Evolutionary conservation across 2,113 vertebrate genomes (phyloP).

Genomic region (Pungitius pungitius): DNA sequence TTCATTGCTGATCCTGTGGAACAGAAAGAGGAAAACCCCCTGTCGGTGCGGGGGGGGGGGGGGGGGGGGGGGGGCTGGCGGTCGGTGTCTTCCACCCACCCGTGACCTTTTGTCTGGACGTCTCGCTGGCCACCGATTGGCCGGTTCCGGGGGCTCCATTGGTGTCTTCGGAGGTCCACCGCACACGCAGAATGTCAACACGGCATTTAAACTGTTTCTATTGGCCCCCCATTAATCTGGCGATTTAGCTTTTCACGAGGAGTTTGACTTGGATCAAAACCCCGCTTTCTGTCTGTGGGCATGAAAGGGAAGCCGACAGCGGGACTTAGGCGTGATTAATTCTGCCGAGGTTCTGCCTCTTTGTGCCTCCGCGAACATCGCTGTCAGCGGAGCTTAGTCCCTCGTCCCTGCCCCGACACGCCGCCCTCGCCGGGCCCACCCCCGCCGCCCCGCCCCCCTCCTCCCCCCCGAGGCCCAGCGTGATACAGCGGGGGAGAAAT

Average conservation of each 20-base stretch:
- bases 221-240: constrained; percentile 25
- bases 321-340: constrained; percentile 56
- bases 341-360: constrained; percentile 37
- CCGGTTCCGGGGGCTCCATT: too few species aligned
- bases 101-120: too few species aligned
- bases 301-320: constrained; percentile 46
- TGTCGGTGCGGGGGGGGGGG: neutral
- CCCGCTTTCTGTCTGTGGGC: constrained; percentile 6
- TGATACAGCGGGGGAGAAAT: constrained; percentile 40
- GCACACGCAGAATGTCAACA: constrained; percentile 19
- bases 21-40: neutral
- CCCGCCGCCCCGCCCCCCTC: constrained; percentile 3
- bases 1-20: neutral
- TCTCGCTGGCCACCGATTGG: too few species aligned
- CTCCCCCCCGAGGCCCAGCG: constrained; percentile 22
- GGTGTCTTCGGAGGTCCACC: too few species aligned
- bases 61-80: too few species aligned
- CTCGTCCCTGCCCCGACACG: constrained; percentile 60
- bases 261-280: constrained; percentile 4
- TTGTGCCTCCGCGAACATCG: constrained; percentile 50
- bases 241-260: constrained; percentile 21
- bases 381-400: constrained; percentile 45
- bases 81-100: neutral
- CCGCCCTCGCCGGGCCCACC: constrained; percentile 33
- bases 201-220: constrained; percentile 20